Evolutionary conservation across 2,888 invertebrate genomes (phyloP).

Genomic region (Phengaris alcon): DNA sequence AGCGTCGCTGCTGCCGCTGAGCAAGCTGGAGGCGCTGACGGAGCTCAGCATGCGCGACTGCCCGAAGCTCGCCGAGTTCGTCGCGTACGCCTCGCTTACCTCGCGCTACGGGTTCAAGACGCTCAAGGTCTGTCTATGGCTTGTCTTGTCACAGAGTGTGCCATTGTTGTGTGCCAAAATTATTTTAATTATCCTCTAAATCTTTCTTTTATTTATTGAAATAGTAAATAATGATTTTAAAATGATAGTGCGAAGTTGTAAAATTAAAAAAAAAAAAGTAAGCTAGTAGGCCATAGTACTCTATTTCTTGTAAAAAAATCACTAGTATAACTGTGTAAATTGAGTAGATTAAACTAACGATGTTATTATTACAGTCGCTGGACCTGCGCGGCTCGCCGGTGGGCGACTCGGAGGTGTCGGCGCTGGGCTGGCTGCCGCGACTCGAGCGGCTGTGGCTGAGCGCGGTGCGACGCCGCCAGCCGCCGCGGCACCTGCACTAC

Average conservation of each 20-base stretch:
- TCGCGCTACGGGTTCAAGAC: slow-evolving; percentile 84
- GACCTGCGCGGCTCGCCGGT: slow-evolving; percentile 66
- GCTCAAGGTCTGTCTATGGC: slow-evolving; percentile 65
- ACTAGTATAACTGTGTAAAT: too few species aligned
- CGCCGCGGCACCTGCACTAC: slow-evolving; percentile 37
- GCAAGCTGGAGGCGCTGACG: slow-evolving; percentile 82
- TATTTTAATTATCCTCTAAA: too few species aligned
- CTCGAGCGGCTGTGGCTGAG: slow-evolving; percentile 53
- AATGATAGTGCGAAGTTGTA: too few species aligned
- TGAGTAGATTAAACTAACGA: too few species aligned
- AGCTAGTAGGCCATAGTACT: too few species aligned
- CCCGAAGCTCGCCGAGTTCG: slow-evolving; percentile 82
- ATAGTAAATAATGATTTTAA: too few species aligned
- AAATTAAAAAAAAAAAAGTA: too few species aligned
- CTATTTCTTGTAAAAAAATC: too few species aligned
- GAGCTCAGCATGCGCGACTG: slow-evolving; percentile 83
- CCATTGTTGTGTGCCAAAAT: too few species aligned
- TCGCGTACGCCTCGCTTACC: slow-evolving; percentile 87
- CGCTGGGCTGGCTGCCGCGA: slow-evolving; percentile 61
- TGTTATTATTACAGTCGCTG: slow-evolving; percentile 49
- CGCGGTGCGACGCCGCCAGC: slow-evolving; percentile 43
- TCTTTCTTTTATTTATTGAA: too few species aligned
- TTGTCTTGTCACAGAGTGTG: neutral
- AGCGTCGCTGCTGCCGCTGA: slow-evolving; percentile 84
- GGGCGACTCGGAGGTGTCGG: slow-evolving; percentile 68